Conservation (phyloP, 2,888 invertebrate species). For the Hedya salicella region DNA sequence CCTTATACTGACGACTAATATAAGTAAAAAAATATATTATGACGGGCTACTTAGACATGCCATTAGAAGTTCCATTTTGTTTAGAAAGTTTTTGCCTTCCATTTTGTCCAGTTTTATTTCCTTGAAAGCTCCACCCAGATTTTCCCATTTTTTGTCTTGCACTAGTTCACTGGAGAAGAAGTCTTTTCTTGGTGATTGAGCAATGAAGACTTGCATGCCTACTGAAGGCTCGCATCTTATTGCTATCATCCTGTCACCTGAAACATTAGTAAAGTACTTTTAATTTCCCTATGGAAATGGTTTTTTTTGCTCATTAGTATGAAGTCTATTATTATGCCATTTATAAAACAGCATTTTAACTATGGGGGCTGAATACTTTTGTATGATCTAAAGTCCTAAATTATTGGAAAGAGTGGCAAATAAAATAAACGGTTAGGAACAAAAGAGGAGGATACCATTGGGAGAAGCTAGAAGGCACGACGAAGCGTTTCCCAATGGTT, state of each 20-base stretch:
- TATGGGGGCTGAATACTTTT: too few relatives aligned
- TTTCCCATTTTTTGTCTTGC: slow-evolving; percentile 96
- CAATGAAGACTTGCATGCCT: slow-evolving; percentile 95
- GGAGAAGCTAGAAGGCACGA: slow-evolving; percentile 96
- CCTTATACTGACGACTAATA: slow-evolving; percentile 11
- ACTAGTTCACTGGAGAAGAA: slow-evolving; percentile 95
- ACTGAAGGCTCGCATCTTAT: slow-evolving; percentile 95
- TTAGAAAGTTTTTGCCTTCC: slow-evolving; percentile 98
- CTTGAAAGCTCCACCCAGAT: slow-evolving; percentile 96
- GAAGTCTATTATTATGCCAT: too few relatives aligned
- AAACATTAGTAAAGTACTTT: slow-evolving; percentile 47
- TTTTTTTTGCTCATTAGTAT: too few relatives aligned
- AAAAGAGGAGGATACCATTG: slow-evolving; percentile 84
- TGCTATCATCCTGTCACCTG: slow-evolving; percentile 92
- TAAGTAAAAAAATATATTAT: slow-evolving; percentile 55
- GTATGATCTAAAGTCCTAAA: too few relatives aligned
- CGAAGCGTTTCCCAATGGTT: slow-evolving; percentile 96
- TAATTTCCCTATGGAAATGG: too few relatives aligned
- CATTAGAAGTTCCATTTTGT: slow-evolving; percentile 98
- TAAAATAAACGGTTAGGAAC: not conserved
- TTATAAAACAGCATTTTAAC: too few relatives aligned
- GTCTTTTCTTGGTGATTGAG: slow-evolving; percentile 94
- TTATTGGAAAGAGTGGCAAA: too few relatives aligned
- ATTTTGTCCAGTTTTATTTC: slow-evolving; percentile 96
- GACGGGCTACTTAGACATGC: slow-evolving; percentile 93